A percentile compares a stretch with the other conserved stretches of the same genome.
Conservation (phyloP, 2,888 invertebrate genomes). For the Acleris laterana region DNA sequence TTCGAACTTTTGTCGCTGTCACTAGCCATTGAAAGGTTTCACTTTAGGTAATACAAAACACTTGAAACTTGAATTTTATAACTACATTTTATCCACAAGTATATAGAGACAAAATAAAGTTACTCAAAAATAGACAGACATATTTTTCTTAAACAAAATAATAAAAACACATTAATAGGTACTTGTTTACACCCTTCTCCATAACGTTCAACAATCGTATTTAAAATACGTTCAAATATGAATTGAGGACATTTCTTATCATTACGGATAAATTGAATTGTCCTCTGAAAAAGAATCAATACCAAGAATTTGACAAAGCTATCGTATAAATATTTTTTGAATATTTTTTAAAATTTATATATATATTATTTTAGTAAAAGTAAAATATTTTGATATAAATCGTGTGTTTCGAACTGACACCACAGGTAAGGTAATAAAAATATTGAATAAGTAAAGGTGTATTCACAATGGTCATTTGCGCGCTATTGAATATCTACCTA, state of each 20-base stretch:
- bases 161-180: slow-evolving; percentile 49
- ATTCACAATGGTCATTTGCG: too few species aligned
- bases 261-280: not conserved
- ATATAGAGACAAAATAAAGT: slow-evolving; percentile 9
- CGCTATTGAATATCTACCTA: too few species aligned
- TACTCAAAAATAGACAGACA: not conserved
- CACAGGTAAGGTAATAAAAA: not conserved
- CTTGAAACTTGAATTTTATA: slow-evolving; percentile 21
- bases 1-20: slow-evolving; percentile 80
- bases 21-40: slow-evolving; percentile 79
- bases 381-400: not conserved
- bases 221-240: slow-evolving; percentile 48
- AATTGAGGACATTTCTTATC: not conserved
- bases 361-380: too few species aligned
- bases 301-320: not conserved
- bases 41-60: slow-evolving; percentile 31
- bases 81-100: slow-evolving; percentile 25
- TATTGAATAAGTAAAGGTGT: too few species aligned
- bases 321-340: not conserved
- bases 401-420: slow-evolving; percentile 12
- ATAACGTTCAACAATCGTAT: slow-evolving; percentile 36
- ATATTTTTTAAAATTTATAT: too few species aligned
- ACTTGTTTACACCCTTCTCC: slow-evolving; percentile 73
- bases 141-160: slow-evolving; percentile 48
- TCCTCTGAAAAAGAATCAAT: not conserved